These are phyloP conservation scores for Temnothorax ravouxi DNA, from an alignment of 2,888 invertebrate species.

Conservation along the genomic window DNA sequence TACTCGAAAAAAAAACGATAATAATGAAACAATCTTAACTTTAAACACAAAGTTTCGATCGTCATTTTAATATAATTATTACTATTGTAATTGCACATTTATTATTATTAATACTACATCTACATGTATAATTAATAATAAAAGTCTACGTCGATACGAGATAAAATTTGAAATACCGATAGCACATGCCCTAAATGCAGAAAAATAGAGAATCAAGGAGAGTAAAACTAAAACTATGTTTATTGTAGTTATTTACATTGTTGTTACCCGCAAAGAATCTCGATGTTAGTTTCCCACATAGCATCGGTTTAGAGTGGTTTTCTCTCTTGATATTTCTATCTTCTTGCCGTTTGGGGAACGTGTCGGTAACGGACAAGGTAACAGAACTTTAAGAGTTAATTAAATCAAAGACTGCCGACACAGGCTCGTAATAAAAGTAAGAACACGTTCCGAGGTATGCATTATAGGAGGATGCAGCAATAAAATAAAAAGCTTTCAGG, in stretches of 20 bases:
- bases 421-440: constrained; percentile 84
- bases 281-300: background rate
- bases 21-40: background rate
- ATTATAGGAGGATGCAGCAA: constrained; percentile 82
- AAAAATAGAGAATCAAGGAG: background rate
- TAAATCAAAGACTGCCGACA: constrained; percentile 86
- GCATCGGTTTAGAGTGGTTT: constrained; percentile 6
- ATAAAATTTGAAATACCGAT: background rate
- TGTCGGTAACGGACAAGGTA: constrained; percentile 72
- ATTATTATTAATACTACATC: background rate
- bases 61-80: background rate
- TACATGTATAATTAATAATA: background rate
- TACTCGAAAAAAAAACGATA: background rate
- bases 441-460: constrained; percentile 81
- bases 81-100: background rate
- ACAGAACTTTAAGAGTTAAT: constrained; percentile 83
- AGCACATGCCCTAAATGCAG: background rate
- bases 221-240: constrained; percentile 11
- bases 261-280: background rate
- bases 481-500: constrained; percentile 83
- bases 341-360: constrained; percentile 29
- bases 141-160: background rate
- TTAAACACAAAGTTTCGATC: background rate
- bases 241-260: constrained; percentile 25
- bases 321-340: constrained; percentile 45